Percentiles rank a stretch among this genome's conserved stretches.
phyloP scores from a whole-genome alignment of 2,797 vertebrate genomes.

The Molossus alvarezi region DNA sequence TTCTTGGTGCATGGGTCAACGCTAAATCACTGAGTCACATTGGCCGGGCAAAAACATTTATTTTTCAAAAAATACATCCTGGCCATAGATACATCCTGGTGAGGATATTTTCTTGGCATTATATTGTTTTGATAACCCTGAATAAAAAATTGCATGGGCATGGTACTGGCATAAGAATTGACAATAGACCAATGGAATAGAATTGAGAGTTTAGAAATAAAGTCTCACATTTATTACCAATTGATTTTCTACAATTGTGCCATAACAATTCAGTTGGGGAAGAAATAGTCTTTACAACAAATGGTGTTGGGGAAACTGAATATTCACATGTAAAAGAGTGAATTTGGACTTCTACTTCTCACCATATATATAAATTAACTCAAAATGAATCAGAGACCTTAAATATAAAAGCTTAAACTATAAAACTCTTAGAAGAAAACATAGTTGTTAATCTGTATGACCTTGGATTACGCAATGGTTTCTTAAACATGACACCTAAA shows the following conservation, averaged over 20 bases:
- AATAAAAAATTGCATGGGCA: background rate
- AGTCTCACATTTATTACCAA: constrained; percentile 19
- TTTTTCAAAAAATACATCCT: constrained; percentile 41
- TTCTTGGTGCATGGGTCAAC: too few species aligned
- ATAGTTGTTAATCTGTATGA: background rate
- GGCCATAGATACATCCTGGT: background rate
- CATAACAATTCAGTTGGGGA: background rate
- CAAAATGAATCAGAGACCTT: constrained; percentile 2
- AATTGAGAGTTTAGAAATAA: constrained; percentile 44
- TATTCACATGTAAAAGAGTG: constrained; percentile 4
- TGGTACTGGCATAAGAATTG: constrained; percentile 17
- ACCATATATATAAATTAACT: background rate
- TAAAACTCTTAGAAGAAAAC: constrained; percentile 37
- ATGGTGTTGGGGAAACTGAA: background rate
- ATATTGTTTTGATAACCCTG: background rate
- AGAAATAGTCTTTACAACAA: constrained; percentile 17
- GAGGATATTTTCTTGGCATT: background rate
- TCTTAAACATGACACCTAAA: constrained; percentile 1
- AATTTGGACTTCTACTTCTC: background rate
- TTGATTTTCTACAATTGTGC: constrained; percentile 15
- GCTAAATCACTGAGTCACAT: too few species aligned
- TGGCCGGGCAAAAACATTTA: background rate
- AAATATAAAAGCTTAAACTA: constrained; percentile 19
- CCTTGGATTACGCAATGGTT: background rate
- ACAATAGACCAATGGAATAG: background rate